Evolutionary conservation across 1,140 invertebrate genomes (phyloP).

Genomic region (Danaus plexippus): DNA sequence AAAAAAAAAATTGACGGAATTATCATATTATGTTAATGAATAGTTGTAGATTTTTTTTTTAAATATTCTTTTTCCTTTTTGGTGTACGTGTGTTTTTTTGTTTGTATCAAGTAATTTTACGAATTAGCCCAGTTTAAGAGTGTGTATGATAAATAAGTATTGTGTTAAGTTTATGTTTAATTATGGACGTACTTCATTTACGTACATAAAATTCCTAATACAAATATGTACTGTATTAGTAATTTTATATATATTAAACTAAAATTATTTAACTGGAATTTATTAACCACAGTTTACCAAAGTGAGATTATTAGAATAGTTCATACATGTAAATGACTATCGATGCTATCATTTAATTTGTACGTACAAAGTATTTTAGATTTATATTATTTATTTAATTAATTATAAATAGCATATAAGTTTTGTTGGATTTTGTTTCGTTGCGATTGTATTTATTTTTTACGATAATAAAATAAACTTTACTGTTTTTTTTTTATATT

Average conservation of each 20-base stretch:
- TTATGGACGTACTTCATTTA: not conserved
- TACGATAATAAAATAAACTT: slow-evolving; percentile 53
- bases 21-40: not conserved
- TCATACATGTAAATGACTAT: slow-evolving; percentile 33
- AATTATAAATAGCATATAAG: slow-evolving; percentile 42
- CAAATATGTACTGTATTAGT: too few relatives aligned
- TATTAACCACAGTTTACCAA: slow-evolving; percentile 73
- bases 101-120: not conserved
- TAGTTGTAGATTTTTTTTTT: not conserved
- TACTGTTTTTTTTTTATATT: slow-evolving; percentile 58
- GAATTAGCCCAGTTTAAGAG: too few relatives aligned
- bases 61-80: not conserved
- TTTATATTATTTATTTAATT: slow-evolving; percentile 60
- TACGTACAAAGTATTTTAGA: slow-evolving; percentile 67
- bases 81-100: slow-evolving; percentile 1
- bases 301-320: slow-evolving; percentile 71
- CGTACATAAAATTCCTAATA: not conserved
- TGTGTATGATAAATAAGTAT: too few relatives aligned
- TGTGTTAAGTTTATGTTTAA: too few relatives aligned
- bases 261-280: slow-evolving; percentile 6
- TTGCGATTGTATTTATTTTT: slow-evolving; percentile 64
- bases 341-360: slow-evolving; percentile 12
- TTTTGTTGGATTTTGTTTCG: slow-evolving; percentile 65
- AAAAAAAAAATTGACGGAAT: not conserved
- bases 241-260: too few relatives aligned